phyloP scores from a whole-genome alignment of 2,797 vertebrate genomes.

The Megaceryle alcyon region DNA sequence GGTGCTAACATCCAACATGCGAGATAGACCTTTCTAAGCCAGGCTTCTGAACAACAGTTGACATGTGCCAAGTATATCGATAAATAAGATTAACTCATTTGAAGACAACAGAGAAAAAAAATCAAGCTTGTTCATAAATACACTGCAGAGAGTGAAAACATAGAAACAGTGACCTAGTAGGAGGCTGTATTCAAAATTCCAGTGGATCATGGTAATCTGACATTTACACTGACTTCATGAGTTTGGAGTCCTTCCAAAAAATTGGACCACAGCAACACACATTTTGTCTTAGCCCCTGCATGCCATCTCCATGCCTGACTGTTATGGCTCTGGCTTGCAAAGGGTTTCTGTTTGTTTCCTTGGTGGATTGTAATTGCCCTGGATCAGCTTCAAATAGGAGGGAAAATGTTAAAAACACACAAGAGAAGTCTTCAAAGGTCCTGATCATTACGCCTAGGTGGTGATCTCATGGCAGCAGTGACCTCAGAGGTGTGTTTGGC shows the following conservation, averaged over 20 bases:
- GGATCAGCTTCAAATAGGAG: background rate
- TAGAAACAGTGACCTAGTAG: background rate
- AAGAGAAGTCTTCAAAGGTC: constrained; percentile 6
- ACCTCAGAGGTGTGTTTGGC: constrained; percentile 46
- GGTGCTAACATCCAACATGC: background rate
- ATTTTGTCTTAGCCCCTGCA: background rate
- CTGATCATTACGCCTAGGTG: background rate
- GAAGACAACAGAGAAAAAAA: background rate
- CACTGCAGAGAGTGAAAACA: background rate
- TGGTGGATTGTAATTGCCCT: background rate
- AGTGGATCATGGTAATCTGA: background rate
- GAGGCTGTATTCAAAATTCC: background rate
- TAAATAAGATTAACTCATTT: background rate
- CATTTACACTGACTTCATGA: background rate
- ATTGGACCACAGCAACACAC: background rate
- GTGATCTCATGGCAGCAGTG: constrained; percentile 54
- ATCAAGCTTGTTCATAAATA: background rate
- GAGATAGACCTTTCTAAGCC: background rate
- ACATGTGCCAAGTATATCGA: background rate
- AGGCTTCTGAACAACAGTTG: background rate
- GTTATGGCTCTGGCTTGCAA: background rate
- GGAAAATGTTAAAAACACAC: background rate
- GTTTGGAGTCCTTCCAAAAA: background rate
- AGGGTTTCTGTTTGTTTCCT: background rate
- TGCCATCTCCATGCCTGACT: background rate